These are phyloP conservation scores for Colinus virginianus DNA, from an alignment of 2,113 vertebrate species.

Conservation along the genomic window DNA sequence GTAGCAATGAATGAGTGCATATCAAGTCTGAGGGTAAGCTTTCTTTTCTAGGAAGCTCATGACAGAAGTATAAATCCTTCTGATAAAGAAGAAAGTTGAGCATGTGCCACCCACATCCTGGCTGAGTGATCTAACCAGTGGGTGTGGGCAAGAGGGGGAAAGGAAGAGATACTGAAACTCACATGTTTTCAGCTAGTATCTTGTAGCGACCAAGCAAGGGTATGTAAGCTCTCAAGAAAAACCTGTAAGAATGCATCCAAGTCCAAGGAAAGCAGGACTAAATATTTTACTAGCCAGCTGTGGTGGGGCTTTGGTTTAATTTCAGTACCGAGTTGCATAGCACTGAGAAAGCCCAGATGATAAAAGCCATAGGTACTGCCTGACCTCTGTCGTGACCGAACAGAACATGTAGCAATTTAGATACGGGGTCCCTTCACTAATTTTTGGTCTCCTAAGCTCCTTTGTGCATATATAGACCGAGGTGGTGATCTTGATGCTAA, in stretches of 20 bases:
- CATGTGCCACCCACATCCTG: constrained; percentile 29
- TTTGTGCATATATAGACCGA: not conserved
- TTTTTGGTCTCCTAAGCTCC: not conserved
- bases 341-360: not conserved
- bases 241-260: not conserved
- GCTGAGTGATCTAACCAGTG: constrained; percentile 1
- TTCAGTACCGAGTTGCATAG: not conserved
- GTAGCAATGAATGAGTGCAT: not conserved
- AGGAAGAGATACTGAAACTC: not conserved
- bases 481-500: not conserved
- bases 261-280: not conserved
- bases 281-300: not conserved
- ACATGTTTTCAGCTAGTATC: not conserved
- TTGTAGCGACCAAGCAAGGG: not conserved
- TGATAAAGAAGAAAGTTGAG: constrained; percentile 5
- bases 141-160: not conserved
- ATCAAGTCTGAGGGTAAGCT: not conserved
- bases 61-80: not conserved
- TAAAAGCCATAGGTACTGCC: not conserved
- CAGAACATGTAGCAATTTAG: not conserved
- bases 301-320: not conserved
- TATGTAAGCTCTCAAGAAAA: not conserved
- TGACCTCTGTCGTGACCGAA: not conserved
- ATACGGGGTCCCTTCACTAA: not conserved
- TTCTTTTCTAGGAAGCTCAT: not conserved